Conservation (phyloP, 2,888 invertebrate genomes). For the Arctia plantaginis region DNA sequence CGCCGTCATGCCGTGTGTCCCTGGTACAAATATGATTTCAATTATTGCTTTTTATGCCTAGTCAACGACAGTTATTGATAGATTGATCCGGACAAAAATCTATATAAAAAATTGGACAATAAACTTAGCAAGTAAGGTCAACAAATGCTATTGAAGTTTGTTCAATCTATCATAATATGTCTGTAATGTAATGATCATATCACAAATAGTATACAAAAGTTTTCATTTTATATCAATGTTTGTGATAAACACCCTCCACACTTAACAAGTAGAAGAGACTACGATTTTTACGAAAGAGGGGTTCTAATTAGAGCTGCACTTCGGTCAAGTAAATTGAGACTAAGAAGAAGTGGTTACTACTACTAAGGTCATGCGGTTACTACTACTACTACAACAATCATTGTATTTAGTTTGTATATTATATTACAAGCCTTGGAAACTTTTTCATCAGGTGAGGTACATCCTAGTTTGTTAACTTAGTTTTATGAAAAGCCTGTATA, state of each 20-base stretch:
- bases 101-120: neutral
- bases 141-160: neutral
- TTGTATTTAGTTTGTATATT: neutral
- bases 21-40: neutral
- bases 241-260: no score
- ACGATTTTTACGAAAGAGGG: no score
- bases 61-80: neutral
- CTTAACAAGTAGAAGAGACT: no score
- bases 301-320: no score
- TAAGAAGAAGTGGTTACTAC: neutral
- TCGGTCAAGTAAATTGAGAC: neutral
- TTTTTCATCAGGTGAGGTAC: neutral
- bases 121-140: neutral
- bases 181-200: no score
- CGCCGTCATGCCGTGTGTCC: conserved; percentile 15
- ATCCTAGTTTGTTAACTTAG: neutral
- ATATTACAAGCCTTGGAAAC: neutral
- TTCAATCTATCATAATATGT: no score
- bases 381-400: neutral
- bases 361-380: neutral
- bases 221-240: no score
- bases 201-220: no score
- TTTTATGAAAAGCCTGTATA: neutral
- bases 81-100: neutral
- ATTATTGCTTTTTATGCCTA: neutral